phyloP scores from a whole-genome alignment of 2,888 invertebrate genomes.

The Archaeoteleia sp. region DNA sequence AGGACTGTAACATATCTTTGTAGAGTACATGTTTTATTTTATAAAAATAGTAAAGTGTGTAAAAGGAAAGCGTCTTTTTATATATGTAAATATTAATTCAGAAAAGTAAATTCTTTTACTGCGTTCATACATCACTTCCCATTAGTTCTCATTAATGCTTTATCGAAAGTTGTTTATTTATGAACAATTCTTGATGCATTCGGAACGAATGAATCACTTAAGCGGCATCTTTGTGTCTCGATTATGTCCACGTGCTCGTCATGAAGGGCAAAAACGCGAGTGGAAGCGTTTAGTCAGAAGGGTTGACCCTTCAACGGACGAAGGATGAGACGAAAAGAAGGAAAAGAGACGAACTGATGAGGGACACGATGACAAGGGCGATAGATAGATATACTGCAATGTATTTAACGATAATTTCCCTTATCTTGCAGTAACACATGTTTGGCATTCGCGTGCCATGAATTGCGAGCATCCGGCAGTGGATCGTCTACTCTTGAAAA shows the following conservation, averaged over 20 bases:
- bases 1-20: too few species aligned
- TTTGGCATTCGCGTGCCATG: conserved; percentile 66
- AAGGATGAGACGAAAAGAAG: conserved; percentile 23
- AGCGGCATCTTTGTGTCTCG: conserved; percentile 21
- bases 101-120: neutral
- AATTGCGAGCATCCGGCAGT: conserved; percentile 65
- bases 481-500: conserved; percentile 31
- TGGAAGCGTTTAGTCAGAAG: conserved; percentile 46
- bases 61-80: too few species aligned
- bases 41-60: too few species aligned
- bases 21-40: too few species aligned
- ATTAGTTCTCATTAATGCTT: too few species aligned
- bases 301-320: conserved; percentile 21
- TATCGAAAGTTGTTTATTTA: too few species aligned
- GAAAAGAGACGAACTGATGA: conserved; percentile 22
- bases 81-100: too few species aligned
- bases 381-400: conserved; percentile 54
- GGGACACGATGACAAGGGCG: conserved; percentile 40
- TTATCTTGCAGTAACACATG: conserved; percentile 71
- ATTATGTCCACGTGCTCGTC: conserved; percentile 14
- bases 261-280: conserved; percentile 54
- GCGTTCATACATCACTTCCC: too few species aligned
- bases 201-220: neutral
- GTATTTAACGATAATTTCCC: conserved; percentile 67
- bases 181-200: too few species aligned